These are phyloP conservation scores for Psittacula cyanocephala DNA, from an alignment of 2,113 vertebrate species.

Conservation along the genomic window DNA sequence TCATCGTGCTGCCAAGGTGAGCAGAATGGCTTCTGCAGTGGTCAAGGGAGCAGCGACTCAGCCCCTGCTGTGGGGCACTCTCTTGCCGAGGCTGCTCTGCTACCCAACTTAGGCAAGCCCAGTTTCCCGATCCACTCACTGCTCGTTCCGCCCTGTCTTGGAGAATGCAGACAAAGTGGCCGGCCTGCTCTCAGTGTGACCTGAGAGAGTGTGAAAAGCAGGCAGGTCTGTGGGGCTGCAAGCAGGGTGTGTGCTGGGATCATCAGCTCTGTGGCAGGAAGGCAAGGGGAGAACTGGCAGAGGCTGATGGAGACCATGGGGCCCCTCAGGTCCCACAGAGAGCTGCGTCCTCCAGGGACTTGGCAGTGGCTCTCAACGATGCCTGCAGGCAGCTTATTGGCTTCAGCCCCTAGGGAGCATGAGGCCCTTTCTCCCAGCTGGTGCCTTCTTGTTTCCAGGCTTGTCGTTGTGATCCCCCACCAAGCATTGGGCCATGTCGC, in stretches of 20 bases:
- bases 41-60: neutral
- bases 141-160: neutral
- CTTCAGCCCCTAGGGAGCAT: neutral
- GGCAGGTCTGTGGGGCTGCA: neutral
- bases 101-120: neutral
- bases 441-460: neutral
- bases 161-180: neutral
- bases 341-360: neutral
- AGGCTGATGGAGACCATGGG: neutral
- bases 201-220: rapidly evolving
- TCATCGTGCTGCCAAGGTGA: neutral
- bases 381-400: neutral
- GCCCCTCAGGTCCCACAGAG: neutral
- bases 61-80: neutral
- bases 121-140: neutral
- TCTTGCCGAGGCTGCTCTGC: neutral
- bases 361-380: neutral
- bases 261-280: neutral
- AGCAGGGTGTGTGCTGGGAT: neutral
- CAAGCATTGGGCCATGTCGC: rapidly evolving
- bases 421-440: neutral
- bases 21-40: neutral
- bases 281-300: neutral
- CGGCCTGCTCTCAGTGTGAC: neutral
- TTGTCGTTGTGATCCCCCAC: neutral